These are phyloP conservation scores for Cataglyphis hispanica DNA, from an alignment of 1,140 invertebrate genomes.

Conservation along the genomic window DNA sequence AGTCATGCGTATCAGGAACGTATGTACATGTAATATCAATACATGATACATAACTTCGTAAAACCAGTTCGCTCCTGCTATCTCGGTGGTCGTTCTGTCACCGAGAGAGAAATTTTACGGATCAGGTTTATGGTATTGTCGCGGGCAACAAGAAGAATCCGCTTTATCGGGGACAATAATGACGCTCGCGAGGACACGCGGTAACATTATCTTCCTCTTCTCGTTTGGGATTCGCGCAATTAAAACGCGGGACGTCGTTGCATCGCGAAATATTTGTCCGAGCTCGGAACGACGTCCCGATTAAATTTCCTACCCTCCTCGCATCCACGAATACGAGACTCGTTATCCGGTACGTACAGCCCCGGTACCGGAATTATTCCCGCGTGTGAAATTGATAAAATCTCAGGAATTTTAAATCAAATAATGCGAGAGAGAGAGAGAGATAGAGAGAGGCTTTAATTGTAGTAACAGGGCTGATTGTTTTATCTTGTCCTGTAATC, in stretches of 20 bases:
- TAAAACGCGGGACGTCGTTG: slow-evolving; percentile 49
- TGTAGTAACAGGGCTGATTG: slow-evolving; percentile 53
- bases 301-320: slow-evolving; percentile 38
- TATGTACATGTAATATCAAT: slow-evolving; percentile 25
- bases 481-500: slow-evolving; percentile 51
- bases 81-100: slow-evolving; percentile 71
- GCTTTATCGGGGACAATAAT: slow-evolving; percentile 66
- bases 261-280: slow-evolving; percentile 49
- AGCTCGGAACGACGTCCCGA: slow-evolving; percentile 18
- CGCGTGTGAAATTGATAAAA: slow-evolving; percentile 60
- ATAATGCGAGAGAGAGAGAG: slow-evolving; percentile 27
- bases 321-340: slow-evolving; percentile 34
- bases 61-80: slow-evolving; percentile 28
- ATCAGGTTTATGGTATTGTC: slow-evolving; percentile 65
- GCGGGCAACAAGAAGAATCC: slow-evolving; percentile 56
- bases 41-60: slow-evolving; percentile 34
- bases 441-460: slow-evolving; percentile 48
- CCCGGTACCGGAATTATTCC: slow-evolving; percentile 46
- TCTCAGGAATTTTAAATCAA: slow-evolving; percentile 58
- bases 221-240: slow-evolving; percentile 32
- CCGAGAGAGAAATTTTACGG: slow-evolving; percentile 65
- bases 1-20: neutral
- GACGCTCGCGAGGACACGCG: slow-evolving; percentile 25
- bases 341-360: neutral
- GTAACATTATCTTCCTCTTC: slow-evolving; percentile 18